Base-by-base conservation (phyloP, 2,113 vertebrate genomes). In the Ranitomeya variabilis region DNA sequence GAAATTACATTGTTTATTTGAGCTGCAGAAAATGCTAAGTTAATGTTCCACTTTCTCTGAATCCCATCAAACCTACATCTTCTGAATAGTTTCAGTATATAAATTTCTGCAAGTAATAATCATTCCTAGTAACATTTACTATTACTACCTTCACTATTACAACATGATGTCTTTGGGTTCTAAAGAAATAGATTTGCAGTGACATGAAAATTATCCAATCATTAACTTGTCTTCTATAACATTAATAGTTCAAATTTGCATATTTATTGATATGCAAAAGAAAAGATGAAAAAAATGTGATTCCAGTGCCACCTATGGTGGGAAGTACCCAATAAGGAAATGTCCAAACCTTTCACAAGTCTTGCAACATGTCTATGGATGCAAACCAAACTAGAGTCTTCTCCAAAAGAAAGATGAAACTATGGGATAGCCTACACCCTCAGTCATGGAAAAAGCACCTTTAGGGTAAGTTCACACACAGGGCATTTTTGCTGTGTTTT, bases 1-100 rank as follows among this genome's bases (percentile, higher is more conserved):
- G 37, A 89, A 66, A 78, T 83, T 77, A 74, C 52, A 80, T 87
- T 80, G 62, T 87, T 87, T 87, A 57, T 79, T 59, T 87, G 4
- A 45, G 23, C 60, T 51, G 64, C 62, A 80, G 69, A 87, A 71
- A 87, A 80, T 71, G 52, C 51, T 54, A 66, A 87, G 64, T 21
- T 80, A 67, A 87, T 80, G 62, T 31, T 62, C 60, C 23, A 52
- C 64, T 45, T 85, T 55, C 52, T 15, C 19, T 78, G 14, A 59
- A 74, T 31, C 23, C 8, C 83, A 21, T 31, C 10, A 21, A 11
- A 74, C 3, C 26, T 55, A 31, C 10, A 74, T 55, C n/a, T 64
- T 66, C 26, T 79, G 21, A 60, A 55, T 52, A 23, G 45, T 66
- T 79, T 79, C n/a, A 26, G 59, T 51, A 79, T 15, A 55, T 71